Evolutionary conservation across 2,113 vertebrate genomes (phyloP).

Genomic region (Psettodes erumei): DNA sequence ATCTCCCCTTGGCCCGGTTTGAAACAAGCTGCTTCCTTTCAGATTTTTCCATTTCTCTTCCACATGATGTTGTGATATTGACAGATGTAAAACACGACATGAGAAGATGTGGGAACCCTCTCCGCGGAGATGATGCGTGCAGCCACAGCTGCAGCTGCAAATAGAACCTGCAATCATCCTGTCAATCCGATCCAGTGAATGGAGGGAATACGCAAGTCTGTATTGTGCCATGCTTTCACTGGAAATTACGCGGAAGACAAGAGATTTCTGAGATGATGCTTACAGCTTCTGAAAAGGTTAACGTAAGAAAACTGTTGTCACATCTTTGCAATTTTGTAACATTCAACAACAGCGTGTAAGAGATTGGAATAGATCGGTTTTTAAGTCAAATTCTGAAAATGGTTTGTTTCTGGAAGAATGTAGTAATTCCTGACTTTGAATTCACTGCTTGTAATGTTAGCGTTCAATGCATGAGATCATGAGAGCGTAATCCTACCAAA

Average conservation of each 20-base stretch:
- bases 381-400: not conserved
- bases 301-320: not conserved
- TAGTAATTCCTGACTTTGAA: not conserved
- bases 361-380: not conserved
- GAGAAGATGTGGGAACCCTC: conserved; percentile 36
- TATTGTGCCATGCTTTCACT: not conserved
- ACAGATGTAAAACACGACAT: conserved; percentile 43
- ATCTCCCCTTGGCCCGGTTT: conserved; percentile 5
- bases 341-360: not conserved
- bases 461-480: not conserved
- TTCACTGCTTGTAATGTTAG: not conserved
- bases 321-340: not conserved
- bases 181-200: conserved; percentile 34
- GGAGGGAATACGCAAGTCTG: not conserved
- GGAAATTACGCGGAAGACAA: not conserved
- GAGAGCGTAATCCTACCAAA: not conserved
- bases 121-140: conserved; percentile 24
- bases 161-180: conserved; percentile 45
- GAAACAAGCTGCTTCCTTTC: conserved; percentile 21
- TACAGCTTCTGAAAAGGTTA: not conserved
- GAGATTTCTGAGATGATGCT: conserved; percentile 8
- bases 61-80: conserved; percentile 53
- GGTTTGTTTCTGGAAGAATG: not conserved
- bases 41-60: not conserved
- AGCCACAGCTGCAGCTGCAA: conserved; percentile 59